A percentile compares a stretch with the other conserved stretches of the same genome.
Evolutionary conservation across 1,140 invertebrate species (phyloP).

Genomic region (Zaprionus camerounensis): DNA sequence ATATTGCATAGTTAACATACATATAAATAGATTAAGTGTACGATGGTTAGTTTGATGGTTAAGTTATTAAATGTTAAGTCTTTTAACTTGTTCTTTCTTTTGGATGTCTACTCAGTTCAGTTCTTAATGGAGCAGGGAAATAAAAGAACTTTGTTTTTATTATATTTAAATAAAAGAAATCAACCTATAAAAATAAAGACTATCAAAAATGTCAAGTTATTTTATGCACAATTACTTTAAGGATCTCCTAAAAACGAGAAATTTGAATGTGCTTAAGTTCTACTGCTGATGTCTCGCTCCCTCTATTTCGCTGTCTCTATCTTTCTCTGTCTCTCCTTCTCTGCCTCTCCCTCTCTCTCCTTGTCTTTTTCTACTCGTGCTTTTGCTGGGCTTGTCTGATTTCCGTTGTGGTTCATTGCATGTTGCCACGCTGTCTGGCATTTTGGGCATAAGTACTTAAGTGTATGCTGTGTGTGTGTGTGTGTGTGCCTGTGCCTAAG

Average conservation of each 20-base stretch:
- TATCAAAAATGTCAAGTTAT: background rate
- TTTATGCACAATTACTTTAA: constrained; percentile 6
- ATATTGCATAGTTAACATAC: background rate
- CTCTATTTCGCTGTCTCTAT: background rate
- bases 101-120: no score
- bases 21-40: background rate
- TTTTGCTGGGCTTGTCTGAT: constrained; percentile 25
- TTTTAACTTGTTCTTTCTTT: no score
- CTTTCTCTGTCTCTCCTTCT: background rate
- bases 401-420: constrained; percentile 72
- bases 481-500: constrained; percentile 33
- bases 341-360: background rate
- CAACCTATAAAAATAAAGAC: background rate
- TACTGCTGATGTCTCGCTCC: background rate
- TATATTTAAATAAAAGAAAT: no score
- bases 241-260: background rate
- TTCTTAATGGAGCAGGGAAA: background rate
- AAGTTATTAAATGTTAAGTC: no score
- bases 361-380: constrained; percentile 1
- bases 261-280: background rate
- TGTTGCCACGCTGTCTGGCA: constrained; percentile 78
- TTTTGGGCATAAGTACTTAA: constrained; percentile 67
- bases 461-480: constrained; percentile 14
- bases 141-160: no score
- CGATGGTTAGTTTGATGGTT: background rate